Base-by-base conservation (phyloP, 2,113 vertebrate species). In the Heloderma charlesbogerti region DNA sequence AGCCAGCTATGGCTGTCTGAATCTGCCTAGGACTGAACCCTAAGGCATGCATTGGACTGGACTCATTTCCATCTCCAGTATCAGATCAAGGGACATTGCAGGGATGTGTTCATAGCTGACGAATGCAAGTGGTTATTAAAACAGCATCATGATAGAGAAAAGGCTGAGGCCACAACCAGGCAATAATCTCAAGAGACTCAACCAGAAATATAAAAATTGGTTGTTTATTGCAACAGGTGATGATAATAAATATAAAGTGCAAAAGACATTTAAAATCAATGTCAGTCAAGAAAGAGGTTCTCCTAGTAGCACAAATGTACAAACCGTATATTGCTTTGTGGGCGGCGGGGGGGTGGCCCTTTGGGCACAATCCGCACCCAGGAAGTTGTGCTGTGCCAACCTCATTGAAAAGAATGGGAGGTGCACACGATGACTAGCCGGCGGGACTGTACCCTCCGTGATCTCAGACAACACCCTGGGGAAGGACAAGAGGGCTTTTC, bases 241-340 rank as follows among this genome's bases (percentile, higher is more conserved):
- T 89, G 20, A 91, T 92, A n/a, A 10, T 94, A 97, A 96, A 97
- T 97, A 96, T 96, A 97, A 97, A 96, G 96, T 96, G 96, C 96
- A 92, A 94, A 91, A 89, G 54, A 77, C 0, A 2, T 91, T 91
- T 88, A 87, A 54, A 84, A 37, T 95, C 92, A 93, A 84, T 92
- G 92, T 93, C 92, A 90, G 37, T 74, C 80, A 81, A 94, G 89
- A 93, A 92, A 88, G 90, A 92, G 89, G 87, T 87, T 94, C 93
- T 86, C 88, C 60, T n/a, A 66, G 75, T 86, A 90, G 84, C 27
- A 25, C 88, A 43, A 75, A 5, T 25, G 75, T 7, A 10, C 63
- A 27, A 79, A 85, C 2, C 6, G 29, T 29, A 31, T 82, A 75
- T 92, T 86, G 88, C 43, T 67, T 34, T 10, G 15, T 3, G 54